These are phyloP conservation scores for Chelon auratus DNA, from an alignment of 2,797 vertebrate species.

Conservation along the genomic window DNA sequence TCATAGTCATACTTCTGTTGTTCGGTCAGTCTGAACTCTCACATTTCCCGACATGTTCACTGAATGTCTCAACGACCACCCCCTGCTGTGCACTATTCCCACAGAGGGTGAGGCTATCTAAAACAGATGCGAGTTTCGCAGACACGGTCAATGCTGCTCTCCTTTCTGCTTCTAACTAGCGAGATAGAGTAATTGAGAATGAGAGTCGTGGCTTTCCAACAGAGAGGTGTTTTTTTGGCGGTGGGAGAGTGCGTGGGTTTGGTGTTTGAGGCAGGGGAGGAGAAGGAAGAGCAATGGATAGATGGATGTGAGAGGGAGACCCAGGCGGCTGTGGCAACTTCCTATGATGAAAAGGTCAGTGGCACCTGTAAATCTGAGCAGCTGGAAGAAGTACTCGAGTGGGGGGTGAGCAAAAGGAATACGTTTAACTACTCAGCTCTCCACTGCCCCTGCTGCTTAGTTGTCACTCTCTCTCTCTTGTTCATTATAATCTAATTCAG, in stretches of 20 bases:
- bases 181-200: slow-evolving; percentile 65
- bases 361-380: slow-evolving; percentile 90
- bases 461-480: slow-evolving; percentile 30
- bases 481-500: not conserved
- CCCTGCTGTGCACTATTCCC: slow-evolving; percentile 10
- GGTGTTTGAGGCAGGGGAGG: slow-evolving; percentile 29
- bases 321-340: slow-evolving; percentile 81
- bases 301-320: slow-evolving; percentile 64
- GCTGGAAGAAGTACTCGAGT: slow-evolving; percentile 77
- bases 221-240: slow-evolving; percentile 28
- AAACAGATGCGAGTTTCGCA: slow-evolving; percentile 38
- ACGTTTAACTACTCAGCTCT: slow-evolving; percentile 68
- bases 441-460: slow-evolving; percentile 60
- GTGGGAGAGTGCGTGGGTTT: slow-evolving; percentile 24
- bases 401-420: slow-evolving; percentile 24
- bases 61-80: slow-evolving; percentile 25
- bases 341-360: slow-evolving; percentile 90
- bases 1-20: slow-evolving; percentile 14
- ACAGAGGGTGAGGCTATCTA: slow-evolving; percentile 19
- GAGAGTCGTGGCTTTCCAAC: slow-evolving; percentile 44
- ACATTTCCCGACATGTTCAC: slow-evolving; percentile 6
- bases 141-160: slow-evolving; percentile 2
- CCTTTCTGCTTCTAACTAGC: slow-evolving; percentile 23
- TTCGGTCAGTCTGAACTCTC: slow-evolving; percentile 18
- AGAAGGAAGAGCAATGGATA: slow-evolving; percentile 26